Percentiles rank a stretch among this genome's conserved stretches.
Conservation (phyloP, 2,888 invertebrate genomes). For the Cistogaster globosa region DNA sequence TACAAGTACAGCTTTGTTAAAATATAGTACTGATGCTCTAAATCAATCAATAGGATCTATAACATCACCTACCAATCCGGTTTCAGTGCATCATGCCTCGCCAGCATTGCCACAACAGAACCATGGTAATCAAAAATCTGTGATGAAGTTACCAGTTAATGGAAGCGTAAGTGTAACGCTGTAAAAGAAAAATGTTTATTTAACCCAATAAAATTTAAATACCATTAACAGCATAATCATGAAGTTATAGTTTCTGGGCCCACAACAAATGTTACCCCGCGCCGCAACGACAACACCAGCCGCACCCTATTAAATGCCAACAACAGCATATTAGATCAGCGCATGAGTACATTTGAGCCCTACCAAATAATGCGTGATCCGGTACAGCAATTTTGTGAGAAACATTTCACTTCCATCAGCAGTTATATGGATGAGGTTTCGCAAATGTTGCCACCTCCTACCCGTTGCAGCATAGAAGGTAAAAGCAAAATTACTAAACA, state of each 20-base stretch:
- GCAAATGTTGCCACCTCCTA: conserved; percentile 93
- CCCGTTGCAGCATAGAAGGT: conserved; percentile 97
- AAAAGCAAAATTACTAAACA: conserved; percentile 71
- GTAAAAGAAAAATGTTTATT: neutral
- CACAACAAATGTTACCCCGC: conserved; percentile 86
- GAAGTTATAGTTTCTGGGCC: conserved; percentile 86
- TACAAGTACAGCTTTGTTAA: conserved; percentile 81
- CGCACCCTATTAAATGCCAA: conserved; percentile 89
- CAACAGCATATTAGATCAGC: conserved; percentile 83
- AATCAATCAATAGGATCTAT: conserved; percentile 83
- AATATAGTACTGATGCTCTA: conserved; percentile 82
- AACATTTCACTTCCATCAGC: conserved; percentile 95
- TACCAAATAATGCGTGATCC: conserved; percentile 94
- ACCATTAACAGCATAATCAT: conserved; percentile 74
- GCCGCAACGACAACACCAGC: conserved; percentile 89
- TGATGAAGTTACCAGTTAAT: conserved; percentile 82
- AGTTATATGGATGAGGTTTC: conserved; percentile 94
- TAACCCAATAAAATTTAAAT: neutral
- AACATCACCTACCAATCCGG: conserved; percentile 81
- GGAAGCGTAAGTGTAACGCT: conserved; percentile 76
- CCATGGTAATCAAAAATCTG: conserved; percentile 82
- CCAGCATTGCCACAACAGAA: conserved; percentile 80
- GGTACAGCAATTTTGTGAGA: conserved; percentile 97
- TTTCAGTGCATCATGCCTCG: conserved; percentile 83
- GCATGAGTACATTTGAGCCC: conserved; percentile 94